Base-by-base conservation (phyloP, 2,888 invertebrate species). In the Himalopsyche kuldschensis region DNA sequence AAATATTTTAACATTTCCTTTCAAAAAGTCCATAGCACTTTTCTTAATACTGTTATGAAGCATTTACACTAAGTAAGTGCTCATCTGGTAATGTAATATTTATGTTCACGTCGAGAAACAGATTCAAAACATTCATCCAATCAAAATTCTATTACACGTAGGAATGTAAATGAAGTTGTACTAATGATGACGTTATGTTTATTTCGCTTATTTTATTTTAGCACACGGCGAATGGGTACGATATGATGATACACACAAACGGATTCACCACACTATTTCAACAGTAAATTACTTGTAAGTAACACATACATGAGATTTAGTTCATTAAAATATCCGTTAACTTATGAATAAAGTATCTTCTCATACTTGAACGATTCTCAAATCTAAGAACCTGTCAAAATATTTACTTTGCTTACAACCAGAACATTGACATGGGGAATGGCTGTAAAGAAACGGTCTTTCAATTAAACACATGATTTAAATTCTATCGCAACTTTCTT, bases 341-440 rank as follows among this genome's bases (percentile, higher is more conserved):
- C 20, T 24, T 69, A 11, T 69, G 69, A 27, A 15, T 30, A 11
- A 4, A 30, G 30, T 69, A 69, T 69, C 69, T 30, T 27, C 69
- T 69, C 27, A 11, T 69, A 27, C 15, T 27, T 69, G 69, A 69
- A 27, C 30, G 69, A 30, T 69, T 69, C 69, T 27, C 69, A 81
- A 75, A 81, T 75, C 81, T 75, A 75, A 30, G 46, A 80, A 84
- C 80, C 82, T 84, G 85, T 85, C 85, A 82, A 85, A 85, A 84
- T 80, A 80, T 85, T 83, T 85, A 83, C 83, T 48, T 32, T 82
- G 48, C 30, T 81, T 76, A 75, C 81, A 81, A 79, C 79, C 30
- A 32, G 78, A 84, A 84, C 82, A 63, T 48, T 77, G 82, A 79
- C 83, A 83, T 55, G 83, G 47, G 75, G 24, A 55, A 31, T 55